Evolutionary conservation across 2,888 invertebrate species (phyloP).

Genomic region (Oscheius onirici): DNA sequence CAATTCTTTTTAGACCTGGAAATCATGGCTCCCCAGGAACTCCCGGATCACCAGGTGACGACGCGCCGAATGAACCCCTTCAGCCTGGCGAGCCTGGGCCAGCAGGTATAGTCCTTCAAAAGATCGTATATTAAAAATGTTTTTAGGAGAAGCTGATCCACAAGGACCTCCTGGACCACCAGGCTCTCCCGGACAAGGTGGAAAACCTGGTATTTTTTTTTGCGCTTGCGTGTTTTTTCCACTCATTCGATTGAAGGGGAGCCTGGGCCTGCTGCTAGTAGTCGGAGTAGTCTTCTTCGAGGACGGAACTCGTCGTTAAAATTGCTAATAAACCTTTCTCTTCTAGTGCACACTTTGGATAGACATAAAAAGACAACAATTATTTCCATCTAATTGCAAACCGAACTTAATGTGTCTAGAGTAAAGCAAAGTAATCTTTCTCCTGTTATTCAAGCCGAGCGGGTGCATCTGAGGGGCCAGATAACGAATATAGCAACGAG

Average conservation of each 20-base stretch:
- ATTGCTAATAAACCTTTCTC: too few relatives aligned
- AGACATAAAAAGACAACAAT: too few relatives aligned
- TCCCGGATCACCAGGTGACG: constrained; percentile 59
- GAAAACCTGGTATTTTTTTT: constrained; percentile 54
- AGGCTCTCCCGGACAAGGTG: constrained; percentile 58
- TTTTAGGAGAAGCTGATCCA: constrained; percentile 52
- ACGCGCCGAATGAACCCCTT: constrained; percentile 57
- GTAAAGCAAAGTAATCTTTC: too few relatives aligned
- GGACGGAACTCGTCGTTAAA: constrained; percentile 67
- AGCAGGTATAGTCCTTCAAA: too few relatives aligned
- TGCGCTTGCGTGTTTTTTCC: background rate
- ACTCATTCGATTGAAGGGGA: constrained; percentile 44
- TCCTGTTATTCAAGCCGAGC: too few relatives aligned
- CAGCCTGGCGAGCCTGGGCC: constrained; percentile 60
- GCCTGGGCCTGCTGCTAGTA: too few relatives aligned
- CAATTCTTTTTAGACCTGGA: constrained; percentile 22
- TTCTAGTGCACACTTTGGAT: too few relatives aligned
- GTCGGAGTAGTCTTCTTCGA: constrained; percentile 69
- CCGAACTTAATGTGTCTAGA: too few relatives aligned
- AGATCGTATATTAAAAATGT: too few relatives aligned
- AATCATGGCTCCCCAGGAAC: constrained; percentile 54
- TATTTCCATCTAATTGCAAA: too few relatives aligned
- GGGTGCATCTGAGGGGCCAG: too few relatives aligned
- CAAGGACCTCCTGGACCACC: constrained; percentile 58
- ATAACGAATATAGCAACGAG: too few relatives aligned